phyloP scores from a whole-genome alignment of 2,113 vertebrate species.

The Rattus rattus region DNA sequence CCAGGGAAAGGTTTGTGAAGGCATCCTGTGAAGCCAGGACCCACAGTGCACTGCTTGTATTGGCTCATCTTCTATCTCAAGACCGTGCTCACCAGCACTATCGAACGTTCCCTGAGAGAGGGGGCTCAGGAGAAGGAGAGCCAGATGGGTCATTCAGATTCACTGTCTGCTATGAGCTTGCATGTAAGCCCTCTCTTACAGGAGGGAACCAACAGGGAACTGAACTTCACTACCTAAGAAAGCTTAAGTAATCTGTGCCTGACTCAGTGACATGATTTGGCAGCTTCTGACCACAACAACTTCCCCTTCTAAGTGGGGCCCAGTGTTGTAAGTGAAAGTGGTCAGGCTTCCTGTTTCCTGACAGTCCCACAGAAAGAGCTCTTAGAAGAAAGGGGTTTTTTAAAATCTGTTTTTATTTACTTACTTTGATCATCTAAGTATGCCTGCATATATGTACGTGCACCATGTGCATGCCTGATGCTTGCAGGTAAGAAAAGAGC shows the following conservation, averaged over 20 bases:
- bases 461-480: neutral
- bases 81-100: neutral
- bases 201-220: neutral
- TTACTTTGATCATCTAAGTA: neutral
- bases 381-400: neutral
- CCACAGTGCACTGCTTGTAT: neutral
- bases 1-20: neutral
- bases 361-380: neutral
- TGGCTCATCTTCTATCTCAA: neutral
- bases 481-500: too few relatives aligned
- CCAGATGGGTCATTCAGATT: neutral
- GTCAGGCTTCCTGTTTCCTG: neutral
- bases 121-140: fast-evolving
- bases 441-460: neutral
- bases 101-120: neutral
- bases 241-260: neutral
- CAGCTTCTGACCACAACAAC: neutral
- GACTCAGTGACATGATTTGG: neutral
- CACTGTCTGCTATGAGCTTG: neutral
- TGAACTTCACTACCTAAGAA: neutral
- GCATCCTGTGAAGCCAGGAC: neutral
- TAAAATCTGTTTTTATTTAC: neutral
- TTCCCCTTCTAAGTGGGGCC: slow-evolving; percentile 22
- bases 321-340: neutral
- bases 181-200: neutral